Percentiles rank a stretch among this genome's conserved stretches.
phyloP scores from a whole-genome alignment of 92 coral and sea anemone species.

The Phenganax subtilis region DNA sequence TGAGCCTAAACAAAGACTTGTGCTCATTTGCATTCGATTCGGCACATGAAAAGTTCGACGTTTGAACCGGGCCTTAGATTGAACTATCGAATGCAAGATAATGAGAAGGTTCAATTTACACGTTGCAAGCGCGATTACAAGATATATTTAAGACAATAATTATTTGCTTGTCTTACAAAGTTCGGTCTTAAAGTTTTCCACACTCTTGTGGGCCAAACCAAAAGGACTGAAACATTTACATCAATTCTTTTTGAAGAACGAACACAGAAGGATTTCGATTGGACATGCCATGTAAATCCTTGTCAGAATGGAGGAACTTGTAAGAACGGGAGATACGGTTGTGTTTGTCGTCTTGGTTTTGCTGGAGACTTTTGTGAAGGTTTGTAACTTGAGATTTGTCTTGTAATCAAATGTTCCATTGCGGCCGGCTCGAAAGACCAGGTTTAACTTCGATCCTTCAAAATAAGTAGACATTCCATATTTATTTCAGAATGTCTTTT shows the following conservation, averaged over 20 bases:
- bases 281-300: conserved; percentile 71
- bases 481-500: background rate
- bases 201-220: background rate
- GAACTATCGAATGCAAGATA: too few relatives aligned
- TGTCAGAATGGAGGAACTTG: conserved; percentile 98
- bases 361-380: conserved; percentile 97
- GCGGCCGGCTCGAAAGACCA: background rate
- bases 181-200: too few relatives aligned
- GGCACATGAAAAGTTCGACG: too few relatives aligned
- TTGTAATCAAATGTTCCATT: too few relatives aligned
- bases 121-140: too few relatives aligned
- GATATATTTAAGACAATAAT: background rate
- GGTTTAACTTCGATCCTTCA: background rate
- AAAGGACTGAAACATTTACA: background rate
- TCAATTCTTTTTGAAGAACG: conserved; percentile 48
- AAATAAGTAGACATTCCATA: background rate
- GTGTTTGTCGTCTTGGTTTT: conserved; percentile 95
- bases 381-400: conserved; percentile 12
- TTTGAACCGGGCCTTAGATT: background rate
- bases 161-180: background rate
- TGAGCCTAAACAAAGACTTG: too few relatives aligned
- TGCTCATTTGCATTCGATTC: too few relatives aligned
- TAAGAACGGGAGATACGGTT: conserved; percentile 76
- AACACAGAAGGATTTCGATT: conserved; percentile 59
- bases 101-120: too few relatives aligned